Percentiles rank a stretch among this genome's conserved stretches.
phyloP scores from a whole-genome alignment of 2,113 vertebrate species.

The Typhlomys cinereus region DNA sequence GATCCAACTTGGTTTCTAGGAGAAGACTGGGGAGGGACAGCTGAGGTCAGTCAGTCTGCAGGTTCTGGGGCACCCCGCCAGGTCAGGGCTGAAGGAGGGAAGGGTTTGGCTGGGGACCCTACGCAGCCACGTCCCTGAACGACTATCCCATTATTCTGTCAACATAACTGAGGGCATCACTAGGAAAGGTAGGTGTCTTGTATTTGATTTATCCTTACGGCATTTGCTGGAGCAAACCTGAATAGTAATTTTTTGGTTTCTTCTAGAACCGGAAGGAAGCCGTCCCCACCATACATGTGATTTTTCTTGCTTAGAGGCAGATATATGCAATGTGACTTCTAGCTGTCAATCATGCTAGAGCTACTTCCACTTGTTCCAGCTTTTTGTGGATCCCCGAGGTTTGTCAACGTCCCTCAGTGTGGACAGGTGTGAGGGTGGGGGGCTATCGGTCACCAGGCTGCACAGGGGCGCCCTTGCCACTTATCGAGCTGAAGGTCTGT shows the following conservation, averaged over 20 bases:
- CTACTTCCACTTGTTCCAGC: neutral
- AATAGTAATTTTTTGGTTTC: slow-evolving; percentile 29
- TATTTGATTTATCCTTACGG: neutral
- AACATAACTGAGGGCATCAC: neutral
- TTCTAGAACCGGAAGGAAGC: neutral
- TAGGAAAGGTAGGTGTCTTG: slow-evolving; percentile 39
- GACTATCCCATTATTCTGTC: neutral
- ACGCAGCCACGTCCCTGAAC: no score
- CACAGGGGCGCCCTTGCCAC: neutral
- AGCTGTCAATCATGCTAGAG: neutral
- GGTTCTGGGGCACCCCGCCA: neutral
- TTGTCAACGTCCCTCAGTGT: neutral
- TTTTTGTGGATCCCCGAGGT: neutral
- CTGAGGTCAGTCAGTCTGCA: neutral
- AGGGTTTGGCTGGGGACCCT: neutral
- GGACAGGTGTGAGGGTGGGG: neutral
- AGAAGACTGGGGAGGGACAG: neutral
- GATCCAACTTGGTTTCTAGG: slow-evolving; percentile 14
- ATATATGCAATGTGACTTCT: neutral
- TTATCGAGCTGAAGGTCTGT: neutral
- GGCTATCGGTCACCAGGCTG: neutral
- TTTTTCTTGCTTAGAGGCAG: slow-evolving; percentile 20
- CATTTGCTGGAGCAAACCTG: slow-evolving; percentile 1
- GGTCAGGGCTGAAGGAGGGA: neutral
- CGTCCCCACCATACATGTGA: neutral